phyloP scores from a whole-genome alignment of 2,888 invertebrate genomes.

The Agonopterix subpropinquella region DNA sequence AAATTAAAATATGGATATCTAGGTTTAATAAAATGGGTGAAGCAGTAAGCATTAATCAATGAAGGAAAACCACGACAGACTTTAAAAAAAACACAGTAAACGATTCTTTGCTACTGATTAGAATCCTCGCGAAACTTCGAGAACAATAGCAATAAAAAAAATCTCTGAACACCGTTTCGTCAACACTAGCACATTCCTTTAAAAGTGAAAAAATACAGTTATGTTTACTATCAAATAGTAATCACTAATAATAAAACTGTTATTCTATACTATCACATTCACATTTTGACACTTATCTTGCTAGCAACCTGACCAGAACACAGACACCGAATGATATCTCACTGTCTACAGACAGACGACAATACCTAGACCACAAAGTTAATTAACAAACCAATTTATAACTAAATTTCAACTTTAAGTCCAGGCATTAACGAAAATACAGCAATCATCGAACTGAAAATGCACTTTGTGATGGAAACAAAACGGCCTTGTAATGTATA shows the following conservation, averaged over 20 bases:
- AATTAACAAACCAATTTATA: not conserved
- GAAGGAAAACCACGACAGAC: no score
- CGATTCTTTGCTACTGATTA: no score
- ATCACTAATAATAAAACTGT: slow-evolving; percentile 2
- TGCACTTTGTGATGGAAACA: slow-evolving; percentile 9
- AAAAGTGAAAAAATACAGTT: no score
- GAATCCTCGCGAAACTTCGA: no score
- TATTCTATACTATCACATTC: slow-evolving; percentile 3
- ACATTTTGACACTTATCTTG: slow-evolving; percentile 1
- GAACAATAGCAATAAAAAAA: no score
- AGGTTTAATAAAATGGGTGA: no score
- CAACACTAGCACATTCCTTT: no score
- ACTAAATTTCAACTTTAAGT: slow-evolving; percentile 19
- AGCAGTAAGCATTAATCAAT: no score
- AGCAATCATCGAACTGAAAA: slow-evolving; percentile 7
- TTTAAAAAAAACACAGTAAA: no score
- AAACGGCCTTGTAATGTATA: slow-evolving; percentile 25
- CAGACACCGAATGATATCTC: slow-evolving; percentile 35
- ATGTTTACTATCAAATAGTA: not conserved
- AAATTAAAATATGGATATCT: no score
- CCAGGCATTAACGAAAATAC: slow-evolving; percentile 11
- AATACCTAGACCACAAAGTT: not conserved
- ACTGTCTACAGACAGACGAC: slow-evolving; percentile 19
- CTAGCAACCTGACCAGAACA: slow-evolving; percentile 27
- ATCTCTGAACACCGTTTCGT: no score